A percentile compares a stretch with the other conserved stretches of the same genome.
phyloP scores from a whole-genome alignment of 2,797 vertebrate species.

The Pachyuromys duprasi region DNA sequence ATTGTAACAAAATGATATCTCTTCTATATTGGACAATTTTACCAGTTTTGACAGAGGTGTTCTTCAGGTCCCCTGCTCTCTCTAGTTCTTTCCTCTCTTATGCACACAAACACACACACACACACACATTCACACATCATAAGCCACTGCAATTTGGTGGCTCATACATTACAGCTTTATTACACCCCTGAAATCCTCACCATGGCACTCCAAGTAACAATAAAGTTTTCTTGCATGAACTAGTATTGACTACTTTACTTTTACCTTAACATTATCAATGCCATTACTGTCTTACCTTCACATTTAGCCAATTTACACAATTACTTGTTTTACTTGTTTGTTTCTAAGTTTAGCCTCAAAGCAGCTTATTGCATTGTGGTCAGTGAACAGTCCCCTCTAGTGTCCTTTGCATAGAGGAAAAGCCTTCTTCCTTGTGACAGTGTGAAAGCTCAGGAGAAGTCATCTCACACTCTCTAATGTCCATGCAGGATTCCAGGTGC shows the following conservation, averaged over 20 bases:
- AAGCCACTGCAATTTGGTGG: too few species aligned
- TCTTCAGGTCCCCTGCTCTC: too few species aligned
- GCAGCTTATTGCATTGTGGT: not conserved
- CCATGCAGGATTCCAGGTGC: not conserved
- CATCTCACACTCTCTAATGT: not conserved
- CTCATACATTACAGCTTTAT: too few species aligned
- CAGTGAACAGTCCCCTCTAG: too few species aligned
- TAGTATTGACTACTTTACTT: too few species aligned
- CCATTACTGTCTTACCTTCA: not conserved
- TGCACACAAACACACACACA: not conserved
- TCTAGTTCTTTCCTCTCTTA: not conserved
- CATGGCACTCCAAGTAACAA: not conserved
- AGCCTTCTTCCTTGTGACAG: not conserved
- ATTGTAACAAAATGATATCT: not conserved
- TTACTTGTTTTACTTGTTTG: not conserved
- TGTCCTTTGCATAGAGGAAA: not conserved
- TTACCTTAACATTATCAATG: not conserved
- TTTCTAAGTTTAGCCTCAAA: not conserved
- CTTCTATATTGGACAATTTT: not conserved
- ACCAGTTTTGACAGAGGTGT: not conserved
- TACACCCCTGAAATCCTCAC: too few species aligned
- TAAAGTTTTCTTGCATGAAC: not conserved
- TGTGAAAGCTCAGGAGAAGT: not conserved
- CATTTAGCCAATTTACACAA: not conserved
- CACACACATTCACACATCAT: too few species aligned